Percentiles rank a stretch among this genome's conserved stretches.
These are phyloP conservation scores for Oncorhynchus clarkii DNA, from an alignment of 2,113 vertebrate genomes.

Conservation along the genomic window DNA sequence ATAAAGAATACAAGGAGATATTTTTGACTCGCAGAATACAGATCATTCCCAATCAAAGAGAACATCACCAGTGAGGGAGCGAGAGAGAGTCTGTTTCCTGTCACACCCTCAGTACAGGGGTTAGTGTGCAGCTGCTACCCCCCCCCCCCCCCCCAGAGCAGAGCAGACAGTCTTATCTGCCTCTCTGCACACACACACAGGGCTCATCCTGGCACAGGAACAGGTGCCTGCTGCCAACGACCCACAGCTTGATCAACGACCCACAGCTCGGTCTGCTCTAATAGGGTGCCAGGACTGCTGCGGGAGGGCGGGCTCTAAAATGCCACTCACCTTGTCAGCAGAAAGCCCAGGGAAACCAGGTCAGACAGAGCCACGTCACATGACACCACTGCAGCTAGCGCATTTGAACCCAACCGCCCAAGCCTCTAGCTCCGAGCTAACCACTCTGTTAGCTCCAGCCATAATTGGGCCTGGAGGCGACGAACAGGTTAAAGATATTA, in stretches of 20 bases:
- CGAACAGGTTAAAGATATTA: slow-evolving; percentile 29
- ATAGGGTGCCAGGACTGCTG: slow-evolving; percentile 12
- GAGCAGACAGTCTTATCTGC: slow-evolving; percentile 15
- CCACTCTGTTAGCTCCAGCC: not conserved
- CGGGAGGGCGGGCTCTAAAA: not conserved
- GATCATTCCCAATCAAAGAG: too few relatives aligned
- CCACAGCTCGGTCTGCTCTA: slow-evolving; percentile 54
- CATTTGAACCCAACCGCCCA: not conserved
- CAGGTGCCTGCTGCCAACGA: slow-evolving; percentile 22
- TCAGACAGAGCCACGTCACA: not conserved
- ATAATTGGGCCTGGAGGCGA: slow-evolving; percentile 21
- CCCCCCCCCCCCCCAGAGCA: not conserved
- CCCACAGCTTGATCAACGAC: slow-evolving; percentile 45
- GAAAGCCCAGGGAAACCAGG: slow-evolving; percentile 14
- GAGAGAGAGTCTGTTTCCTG: not conserved
- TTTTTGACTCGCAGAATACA: too few relatives aligned
- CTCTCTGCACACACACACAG: slow-evolving; percentile 18
- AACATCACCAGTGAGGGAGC: not conserved
- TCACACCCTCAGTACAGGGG: not conserved
- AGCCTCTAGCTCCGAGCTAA: slow-evolving; percentile 30
- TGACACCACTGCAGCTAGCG: slow-evolving; percentile 2
- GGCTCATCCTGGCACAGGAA: slow-evolving; percentile 43
- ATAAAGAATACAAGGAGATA: too few relatives aligned
- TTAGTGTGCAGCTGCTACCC: not conserved
- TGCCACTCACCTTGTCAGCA: slow-evolving; percentile 30